These are phyloP conservation scores for Papilio dardanus DNA, from an alignment of 1,140 invertebrate genomes.

Conservation along the genomic window DNA sequence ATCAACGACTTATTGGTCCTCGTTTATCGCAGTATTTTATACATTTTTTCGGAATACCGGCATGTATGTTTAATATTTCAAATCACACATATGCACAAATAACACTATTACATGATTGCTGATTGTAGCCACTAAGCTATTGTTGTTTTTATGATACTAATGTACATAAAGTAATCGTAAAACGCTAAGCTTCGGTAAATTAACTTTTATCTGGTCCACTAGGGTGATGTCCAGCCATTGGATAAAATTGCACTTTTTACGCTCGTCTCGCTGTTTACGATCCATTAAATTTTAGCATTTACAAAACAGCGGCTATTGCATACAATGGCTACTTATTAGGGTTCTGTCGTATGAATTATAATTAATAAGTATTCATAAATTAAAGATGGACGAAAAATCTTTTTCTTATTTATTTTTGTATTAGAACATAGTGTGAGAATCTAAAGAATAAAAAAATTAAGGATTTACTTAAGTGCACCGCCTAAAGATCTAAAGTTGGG, in stretches of 20 bases:
- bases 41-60: too few species aligned
- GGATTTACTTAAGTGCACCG: too few species aligned
- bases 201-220: conserved; percentile 24
- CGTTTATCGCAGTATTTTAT: too few species aligned
- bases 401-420: too few species aligned
- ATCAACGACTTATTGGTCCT: too few species aligned
- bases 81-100: not conserved
- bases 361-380: not conserved
- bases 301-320: conserved; percentile 1
- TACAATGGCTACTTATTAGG: conserved; percentile 1
- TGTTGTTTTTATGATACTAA: conserved; percentile 12
- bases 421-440: too few species aligned
- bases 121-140: not conserved
- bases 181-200: conserved; percentile 21
- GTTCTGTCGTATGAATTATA: not conserved
- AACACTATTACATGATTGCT: not conserved
- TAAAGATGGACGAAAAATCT: not conserved
- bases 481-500: too few species aligned
- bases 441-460: too few species aligned
- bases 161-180: conserved; percentile 11
- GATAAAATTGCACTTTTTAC: conserved; percentile 21
- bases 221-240: conserved; percentile 14
- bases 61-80: not conserved
- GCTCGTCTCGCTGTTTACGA: conserved; percentile 21
- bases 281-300: conserved; percentile 13